Evolutionary conservation across 2,113 vertebrate genomes (phyloP).

Genomic region (Thymallus thymallus): DNA sequence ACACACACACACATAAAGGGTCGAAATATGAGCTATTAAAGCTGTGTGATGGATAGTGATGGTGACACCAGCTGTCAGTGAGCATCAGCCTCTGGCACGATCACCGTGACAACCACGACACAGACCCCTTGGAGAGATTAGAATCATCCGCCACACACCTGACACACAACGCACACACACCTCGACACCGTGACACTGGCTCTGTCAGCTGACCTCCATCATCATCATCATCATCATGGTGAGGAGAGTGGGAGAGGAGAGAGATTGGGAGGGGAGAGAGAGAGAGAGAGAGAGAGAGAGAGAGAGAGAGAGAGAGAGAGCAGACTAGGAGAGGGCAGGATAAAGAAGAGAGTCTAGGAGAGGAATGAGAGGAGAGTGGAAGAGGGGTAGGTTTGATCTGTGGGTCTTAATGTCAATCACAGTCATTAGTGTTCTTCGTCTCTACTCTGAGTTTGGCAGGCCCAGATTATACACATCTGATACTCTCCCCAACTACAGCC

Average conservation of each 20-base stretch:
- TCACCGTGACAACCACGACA: slow-evolving; percentile 70
- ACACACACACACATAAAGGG: slow-evolving; percentile 16
- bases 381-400: neutral
- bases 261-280: too few relatives aligned
- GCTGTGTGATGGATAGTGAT: slow-evolving; percentile 57
- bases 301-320: neutral
- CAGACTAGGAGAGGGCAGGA: neutral
- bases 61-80: slow-evolving; percentile 69
- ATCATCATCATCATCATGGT: neutral
- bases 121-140: slow-evolving; percentile 68
- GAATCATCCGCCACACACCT: slow-evolving; percentile 53
- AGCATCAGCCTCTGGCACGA: slow-evolving; percentile 60
- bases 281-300: neutral
- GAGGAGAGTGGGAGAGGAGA: neutral
- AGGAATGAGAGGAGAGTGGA: too few relatives aligned
- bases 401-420: slow-evolving; percentile 36
- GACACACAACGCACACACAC: slow-evolving; percentile 11
- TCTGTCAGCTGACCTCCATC: slow-evolving; percentile 7
- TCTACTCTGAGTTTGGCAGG: neutral
- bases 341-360: neutral
- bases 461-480: slow-evolving; percentile 42
- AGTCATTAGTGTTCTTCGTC: slow-evolving; percentile 20
- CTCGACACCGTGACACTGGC: neutral
- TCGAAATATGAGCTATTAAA: slow-evolving; percentile 57
- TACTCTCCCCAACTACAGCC: slow-evolving; percentile 9